A percentile compares a stretch with the other conserved stretches of the same genome.
These are phyloP conservation scores for Coptodon rendalli DNA, from an alignment of 2,113 vertebrate species.

Conservation along the genomic window DNA sequence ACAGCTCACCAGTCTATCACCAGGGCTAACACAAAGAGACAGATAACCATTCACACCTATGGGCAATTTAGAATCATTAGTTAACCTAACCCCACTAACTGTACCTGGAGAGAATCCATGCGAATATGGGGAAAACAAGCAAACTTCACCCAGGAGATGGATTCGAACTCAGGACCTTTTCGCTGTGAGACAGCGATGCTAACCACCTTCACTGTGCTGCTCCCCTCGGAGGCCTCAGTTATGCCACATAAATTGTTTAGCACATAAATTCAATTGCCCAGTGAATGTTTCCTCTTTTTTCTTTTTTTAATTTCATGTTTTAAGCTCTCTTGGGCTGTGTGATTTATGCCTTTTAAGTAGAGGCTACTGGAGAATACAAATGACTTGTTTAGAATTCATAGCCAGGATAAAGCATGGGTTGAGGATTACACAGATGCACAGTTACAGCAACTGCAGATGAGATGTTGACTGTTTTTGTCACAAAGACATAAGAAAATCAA, in stretches of 20 bases:
- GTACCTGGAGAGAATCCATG: neutral
- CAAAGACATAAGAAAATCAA: neutral
- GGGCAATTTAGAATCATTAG: neutral
- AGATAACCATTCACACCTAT: neutral
- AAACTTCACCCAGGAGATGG: neutral
- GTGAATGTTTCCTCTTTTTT: neutral
- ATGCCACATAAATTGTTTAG: neutral
- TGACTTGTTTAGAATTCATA: neutral
- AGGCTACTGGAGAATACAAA: neutral
- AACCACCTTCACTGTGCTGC: neutral
- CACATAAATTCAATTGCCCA: neutral
- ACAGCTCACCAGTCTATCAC: neutral
- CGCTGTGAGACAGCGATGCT: neutral
- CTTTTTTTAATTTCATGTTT: neutral
- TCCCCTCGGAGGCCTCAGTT: neutral
- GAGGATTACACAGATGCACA: neutral
- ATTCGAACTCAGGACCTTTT: fast-evolving
- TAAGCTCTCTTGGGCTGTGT: neutral
- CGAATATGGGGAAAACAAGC: neutral
- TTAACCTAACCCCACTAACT: neutral
- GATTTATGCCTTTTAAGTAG: neutral
- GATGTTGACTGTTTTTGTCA: neutral
- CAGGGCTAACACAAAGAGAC: neutral
- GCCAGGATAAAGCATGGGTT: neutral
- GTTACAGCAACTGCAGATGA: neutral